Conservation (phyloP, 2,113 vertebrate genomes). For the Cettia cetti region DNA sequence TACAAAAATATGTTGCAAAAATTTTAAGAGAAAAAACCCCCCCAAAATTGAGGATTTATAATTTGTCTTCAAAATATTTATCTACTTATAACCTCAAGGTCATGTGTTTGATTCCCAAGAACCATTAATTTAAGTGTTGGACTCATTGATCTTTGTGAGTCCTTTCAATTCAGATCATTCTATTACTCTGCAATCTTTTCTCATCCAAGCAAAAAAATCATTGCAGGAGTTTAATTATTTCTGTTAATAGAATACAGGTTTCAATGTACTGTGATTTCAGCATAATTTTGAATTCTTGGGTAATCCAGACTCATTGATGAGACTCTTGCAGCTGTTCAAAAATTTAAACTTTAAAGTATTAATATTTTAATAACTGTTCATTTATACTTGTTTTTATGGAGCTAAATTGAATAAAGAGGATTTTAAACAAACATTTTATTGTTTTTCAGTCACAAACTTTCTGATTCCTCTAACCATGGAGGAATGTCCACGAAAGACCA, state of each 20-base stretch:
- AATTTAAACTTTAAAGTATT: not conserved
- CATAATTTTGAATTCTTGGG: not conserved
- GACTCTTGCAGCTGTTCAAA: not conserved
- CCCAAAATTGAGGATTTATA: not conserved
- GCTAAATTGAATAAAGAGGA: not conserved
- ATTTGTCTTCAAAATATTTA: not conserved
- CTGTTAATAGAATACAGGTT: not conserved
- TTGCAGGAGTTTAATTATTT: not conserved
- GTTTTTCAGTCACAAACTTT: not conserved
- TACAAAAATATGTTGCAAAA: not conserved
- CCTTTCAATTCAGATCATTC: not conserved
- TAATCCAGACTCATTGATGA: not conserved
- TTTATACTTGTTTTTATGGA: not conserved
- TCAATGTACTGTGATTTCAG: not conserved
- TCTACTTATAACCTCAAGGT: not conserved
- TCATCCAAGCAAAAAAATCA: not conserved
- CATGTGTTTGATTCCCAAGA: fast-evolving
- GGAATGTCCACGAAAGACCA: not conserved
- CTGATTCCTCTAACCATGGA: not conserved
- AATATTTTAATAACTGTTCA: not conserved
- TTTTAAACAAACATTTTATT: not conserved
- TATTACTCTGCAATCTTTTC: not conserved
- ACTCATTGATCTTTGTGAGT: not conserved
- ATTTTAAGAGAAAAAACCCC: fast-evolving
- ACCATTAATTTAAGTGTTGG: not conserved